Percentiles rank a stretch among this genome's conserved stretches.
phyloP scores from a whole-genome alignment of 2,113 vertebrate genomes.

The Periophthalmodon schlosseri region DNA sequence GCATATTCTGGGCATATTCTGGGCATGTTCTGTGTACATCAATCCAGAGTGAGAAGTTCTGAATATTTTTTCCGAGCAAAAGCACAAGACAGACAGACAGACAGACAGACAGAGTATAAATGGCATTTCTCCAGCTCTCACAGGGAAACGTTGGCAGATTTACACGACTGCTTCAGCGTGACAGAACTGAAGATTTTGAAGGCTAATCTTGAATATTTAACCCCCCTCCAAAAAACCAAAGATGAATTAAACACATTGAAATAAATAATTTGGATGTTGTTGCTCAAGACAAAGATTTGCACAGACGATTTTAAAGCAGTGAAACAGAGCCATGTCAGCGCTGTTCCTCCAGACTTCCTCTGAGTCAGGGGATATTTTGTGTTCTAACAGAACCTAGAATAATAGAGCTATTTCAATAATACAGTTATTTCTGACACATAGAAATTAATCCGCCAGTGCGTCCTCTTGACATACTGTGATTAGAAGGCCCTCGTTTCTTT shows the following conservation, averaged over 20 bases:
- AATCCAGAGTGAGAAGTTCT: slow-evolving; percentile 2
- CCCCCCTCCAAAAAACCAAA: neutral
- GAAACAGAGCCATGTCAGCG: slow-evolving; percentile 7
- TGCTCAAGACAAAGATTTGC: neutral
- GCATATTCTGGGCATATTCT: neutral
- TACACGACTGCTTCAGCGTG: neutral
- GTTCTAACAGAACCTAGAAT: slow-evolving; percentile 4
- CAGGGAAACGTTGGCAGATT: slow-evolving; percentile 1
- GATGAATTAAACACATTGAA: no score
- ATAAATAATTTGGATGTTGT: neutral
- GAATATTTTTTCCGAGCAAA: neutral
- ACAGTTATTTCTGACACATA: slow-evolving; percentile 6
- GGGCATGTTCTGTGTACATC: neutral
- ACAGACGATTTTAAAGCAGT: neutral
- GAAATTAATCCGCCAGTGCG: neutral
- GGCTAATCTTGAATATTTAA: neutral
- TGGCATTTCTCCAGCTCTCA: neutral
- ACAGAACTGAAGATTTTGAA: neutral
- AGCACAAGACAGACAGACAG: neutral
- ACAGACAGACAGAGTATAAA: slow-evolving; percentile 1
- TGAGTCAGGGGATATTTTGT: slow-evolving; percentile 6
- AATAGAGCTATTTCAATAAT: neutral
- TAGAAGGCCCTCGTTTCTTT: neutral
- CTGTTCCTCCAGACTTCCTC: slow-evolving; percentile 1
- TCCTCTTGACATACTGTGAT: neutral